Evolutionary conservation across 2,888 invertebrate species (phyloP), one percentile per base, ranked within the genome.

Genomic region (Tetramorium bicarinatum): DNA sequence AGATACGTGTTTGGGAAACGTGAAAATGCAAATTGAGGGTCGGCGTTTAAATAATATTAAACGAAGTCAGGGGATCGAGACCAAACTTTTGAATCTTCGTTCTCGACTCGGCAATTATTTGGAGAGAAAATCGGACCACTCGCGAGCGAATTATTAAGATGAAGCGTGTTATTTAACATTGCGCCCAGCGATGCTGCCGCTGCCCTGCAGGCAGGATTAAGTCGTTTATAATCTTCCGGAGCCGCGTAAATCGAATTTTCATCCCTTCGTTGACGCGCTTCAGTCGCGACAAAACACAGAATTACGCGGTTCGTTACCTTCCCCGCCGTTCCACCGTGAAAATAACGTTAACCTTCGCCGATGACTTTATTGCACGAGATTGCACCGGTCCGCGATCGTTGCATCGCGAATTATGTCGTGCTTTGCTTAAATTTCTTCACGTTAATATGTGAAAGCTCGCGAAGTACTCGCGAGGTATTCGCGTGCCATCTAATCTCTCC

Each of bases 181-280:
- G 72, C 34, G 44, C 29, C 61, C 47, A 18, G 41, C 44, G 44
- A 13, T 41, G 54, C 41, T 41, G 41, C 54, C 56, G 75, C 18
- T 47, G 38, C 44, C 38, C 77, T 56, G 77, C 61, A 56, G 79
- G 41, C 66, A n/a, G 71, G 18, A 79, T 79, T 71, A 79, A 79
- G 71, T 71, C 72, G 47, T 79, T 79, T 79, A 79, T 79, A 79
- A 79, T 79, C 72, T 79, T 71, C 72, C 79, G 59, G 69, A 29
- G 7, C 34, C 59, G 21, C 59, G 47, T 47, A 71, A 79, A 79
- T 79, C 47, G 59, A 71, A 79, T 79, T 71, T 79, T 79, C 79
- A 59, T 79, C 38, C 71, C 59, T 71, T 79, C 79, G 72, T 71
- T 59, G 79, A 56, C 34, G 77, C 67, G 56, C 59, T 21, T 71